Evolutionary conservation across 2,888 invertebrate species (phyloP), one percentile per base, ranked within the genome.

Genomic region (Euzetes globulus): DNA sequence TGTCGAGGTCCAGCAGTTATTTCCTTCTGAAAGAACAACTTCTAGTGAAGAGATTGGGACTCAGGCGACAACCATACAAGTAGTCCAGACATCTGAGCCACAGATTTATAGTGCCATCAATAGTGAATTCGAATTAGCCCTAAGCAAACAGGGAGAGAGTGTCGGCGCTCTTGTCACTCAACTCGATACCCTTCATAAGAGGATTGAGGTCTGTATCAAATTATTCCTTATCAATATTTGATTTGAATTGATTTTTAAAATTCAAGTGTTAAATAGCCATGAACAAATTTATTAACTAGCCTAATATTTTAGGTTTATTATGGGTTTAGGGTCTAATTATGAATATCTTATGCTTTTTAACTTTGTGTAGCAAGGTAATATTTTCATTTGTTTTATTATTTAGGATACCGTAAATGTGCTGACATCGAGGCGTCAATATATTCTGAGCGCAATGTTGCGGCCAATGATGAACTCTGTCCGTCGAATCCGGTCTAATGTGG

Each of bases 401-500:
- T 55, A 76, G 76, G 58, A 29, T 27, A 71, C 73, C 7, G 72
- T 76, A 11, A 52, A 71, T 25, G 76, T 74, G 27, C 41, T 76
- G 74, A 71, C 70, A 33, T 55, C 63, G 27, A 22, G 73, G 13
- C 76, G 76, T 9, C 71, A 71, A 19, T 74, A 68, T 41, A 52
- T 76, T 33, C 41, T 72, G 27, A 70, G 71, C 41, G 75, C 76
- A 25, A 74, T 76, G 76, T 41, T 76, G 29, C 1, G 76, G 27
- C 71, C 76, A 45, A 76, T 76, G 74, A 45, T 60, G 11, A 75
- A 70, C 60, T 76, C 76, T 25, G 71, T 76, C 7, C 74, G 71
- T 47, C 71, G 74, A 55, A 74, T 74, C 55, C 29, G 74, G n/a
- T 58, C 71, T n/a, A 74, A 74, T 63, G 71, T 74, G 15, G 71